These are phyloP conservation scores for Polyergus mexicanus DNA, from an alignment of 1,140 invertebrate genomes.

Conservation along the genomic window DNA sequence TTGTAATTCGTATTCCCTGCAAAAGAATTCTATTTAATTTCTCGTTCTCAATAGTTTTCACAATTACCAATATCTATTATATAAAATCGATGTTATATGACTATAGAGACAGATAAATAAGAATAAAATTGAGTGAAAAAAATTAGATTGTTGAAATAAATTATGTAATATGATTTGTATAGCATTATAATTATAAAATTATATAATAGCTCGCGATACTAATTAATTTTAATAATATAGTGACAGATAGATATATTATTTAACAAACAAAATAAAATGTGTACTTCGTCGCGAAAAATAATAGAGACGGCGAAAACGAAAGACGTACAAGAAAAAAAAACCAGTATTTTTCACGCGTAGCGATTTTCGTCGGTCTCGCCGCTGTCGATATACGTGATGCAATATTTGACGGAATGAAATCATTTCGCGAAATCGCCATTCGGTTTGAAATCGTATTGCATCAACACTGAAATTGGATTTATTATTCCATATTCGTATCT, in stretches of 20 bases:
- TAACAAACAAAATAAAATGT: not conserved
- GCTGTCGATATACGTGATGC: conserved; percentile 45
- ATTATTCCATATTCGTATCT: conserved; percentile 54
- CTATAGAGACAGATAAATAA: no score
- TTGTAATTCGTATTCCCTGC: conserved; percentile 21
- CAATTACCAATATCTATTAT: not conserved
- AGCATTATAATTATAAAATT: no score
- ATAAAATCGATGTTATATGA: no score
- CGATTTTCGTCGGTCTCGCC: not conserved
- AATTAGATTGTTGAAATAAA: no score
- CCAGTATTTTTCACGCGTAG: conserved; percentile 9
- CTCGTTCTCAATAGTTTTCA: not conserved
- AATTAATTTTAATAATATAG: not conserved
- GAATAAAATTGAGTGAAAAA: no score
- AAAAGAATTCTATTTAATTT: not conserved
- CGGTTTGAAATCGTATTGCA: conserved; percentile 50
- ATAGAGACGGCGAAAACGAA: not conserved
- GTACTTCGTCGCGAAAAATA: not conserved
- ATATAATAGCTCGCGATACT: not conserved
- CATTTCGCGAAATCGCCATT: conserved; percentile 52
- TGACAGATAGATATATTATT: not conserved
- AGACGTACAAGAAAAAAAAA: not conserved
- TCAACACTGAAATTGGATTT: conserved; percentile 45
- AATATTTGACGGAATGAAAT: conserved; percentile 52
- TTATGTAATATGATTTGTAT: no score